Conservation (phyloP, 2,888 invertebrate genomes). For the Neoaliturus tenellus region DNA sequence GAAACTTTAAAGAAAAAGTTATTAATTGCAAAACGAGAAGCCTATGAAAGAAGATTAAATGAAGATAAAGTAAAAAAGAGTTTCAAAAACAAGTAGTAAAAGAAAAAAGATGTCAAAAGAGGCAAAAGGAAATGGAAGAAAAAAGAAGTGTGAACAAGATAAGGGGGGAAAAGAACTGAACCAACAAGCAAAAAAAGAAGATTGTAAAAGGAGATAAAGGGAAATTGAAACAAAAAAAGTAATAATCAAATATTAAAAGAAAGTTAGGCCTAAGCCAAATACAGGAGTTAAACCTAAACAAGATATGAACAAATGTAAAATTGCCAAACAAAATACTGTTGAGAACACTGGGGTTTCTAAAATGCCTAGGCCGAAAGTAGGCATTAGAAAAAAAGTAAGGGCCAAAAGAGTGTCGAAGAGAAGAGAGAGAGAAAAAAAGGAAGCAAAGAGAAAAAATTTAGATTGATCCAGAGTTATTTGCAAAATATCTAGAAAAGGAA, state of each 20-base stretch:
- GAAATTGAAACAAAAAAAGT: neutral
- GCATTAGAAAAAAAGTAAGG: neutral
- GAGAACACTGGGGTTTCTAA: neutral
- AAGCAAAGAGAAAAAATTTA: neutral
- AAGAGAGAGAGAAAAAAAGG: slow-evolving; percentile 1
- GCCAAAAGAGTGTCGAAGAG: neutral
- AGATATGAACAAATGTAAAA: neutral
- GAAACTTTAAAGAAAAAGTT: slow-evolving; percentile 6
- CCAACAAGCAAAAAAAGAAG: neutral
- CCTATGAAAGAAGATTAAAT: neutral
- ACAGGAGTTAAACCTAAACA: slow-evolving; percentile 1
- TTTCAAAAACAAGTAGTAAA: slow-evolving; percentile 7
- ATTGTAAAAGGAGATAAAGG: neutral
- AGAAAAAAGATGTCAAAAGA: slow-evolving; percentile 7
- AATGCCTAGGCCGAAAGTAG: neutral
- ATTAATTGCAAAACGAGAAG: slow-evolving; percentile 2
- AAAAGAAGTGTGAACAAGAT: neutral
- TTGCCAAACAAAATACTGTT: neutral
- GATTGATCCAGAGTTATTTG: neutral
- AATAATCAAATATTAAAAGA: neutral
- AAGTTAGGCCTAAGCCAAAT: neutral
- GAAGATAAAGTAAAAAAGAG: slow-evolving; percentile 6
- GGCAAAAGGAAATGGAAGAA: neutral
- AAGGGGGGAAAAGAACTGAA: slow-evolving; percentile 2
- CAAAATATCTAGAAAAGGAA: neutral